A percentile compares a stretch with the other conserved stretches of the same genome.
Evolutionary conservation across 2,113 vertebrate species (phyloP).

Genomic region (Podiceps cristatus): DNA sequence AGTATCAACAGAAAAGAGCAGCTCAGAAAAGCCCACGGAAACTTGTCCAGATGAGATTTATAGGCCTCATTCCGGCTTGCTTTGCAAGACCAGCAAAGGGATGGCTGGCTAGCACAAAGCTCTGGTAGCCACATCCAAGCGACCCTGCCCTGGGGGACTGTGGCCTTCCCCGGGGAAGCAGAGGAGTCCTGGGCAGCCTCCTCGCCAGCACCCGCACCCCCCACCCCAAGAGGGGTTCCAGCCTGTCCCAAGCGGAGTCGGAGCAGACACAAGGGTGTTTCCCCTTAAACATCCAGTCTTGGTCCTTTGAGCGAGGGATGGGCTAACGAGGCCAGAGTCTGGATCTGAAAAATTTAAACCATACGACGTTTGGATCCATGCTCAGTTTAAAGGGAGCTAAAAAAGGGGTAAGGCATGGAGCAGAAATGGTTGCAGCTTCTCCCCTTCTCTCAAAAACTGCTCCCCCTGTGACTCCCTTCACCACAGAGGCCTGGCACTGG

Average conservation of each 20-base stretch:
- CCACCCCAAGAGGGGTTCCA: not conserved
- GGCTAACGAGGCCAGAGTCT: not conserved
- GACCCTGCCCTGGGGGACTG: not conserved
- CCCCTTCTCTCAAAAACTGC: not conserved
- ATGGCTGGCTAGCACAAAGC: not conserved
- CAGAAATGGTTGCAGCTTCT: not conserved
- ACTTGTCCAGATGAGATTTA: not conserved
- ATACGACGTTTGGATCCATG: not conserved
- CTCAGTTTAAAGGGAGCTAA: not conserved
- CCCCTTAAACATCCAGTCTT: not conserved
- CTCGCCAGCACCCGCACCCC: not conserved
- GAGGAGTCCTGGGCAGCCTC: not conserved
- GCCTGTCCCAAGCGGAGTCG: not conserved
- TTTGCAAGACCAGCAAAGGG: not conserved
- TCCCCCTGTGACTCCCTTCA: not conserved
- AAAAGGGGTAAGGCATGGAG: not conserved
- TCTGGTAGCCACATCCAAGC: not conserved
- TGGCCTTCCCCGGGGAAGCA: accelerated
- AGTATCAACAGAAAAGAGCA: not conserved
- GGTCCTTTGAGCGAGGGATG: not conserved
- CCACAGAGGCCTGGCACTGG: not conserved
- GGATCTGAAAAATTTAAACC: slow-evolving; percentile 1
- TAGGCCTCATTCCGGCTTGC: not conserved
- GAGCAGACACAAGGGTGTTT: slow-evolving; percentile 8
- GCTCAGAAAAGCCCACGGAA: not conserved